Evolutionary conservation across 2,797 vertebrate genomes (phyloP), one percentile per base, ranked within the genome.

Genomic region (Delichon dasypus): DNA sequence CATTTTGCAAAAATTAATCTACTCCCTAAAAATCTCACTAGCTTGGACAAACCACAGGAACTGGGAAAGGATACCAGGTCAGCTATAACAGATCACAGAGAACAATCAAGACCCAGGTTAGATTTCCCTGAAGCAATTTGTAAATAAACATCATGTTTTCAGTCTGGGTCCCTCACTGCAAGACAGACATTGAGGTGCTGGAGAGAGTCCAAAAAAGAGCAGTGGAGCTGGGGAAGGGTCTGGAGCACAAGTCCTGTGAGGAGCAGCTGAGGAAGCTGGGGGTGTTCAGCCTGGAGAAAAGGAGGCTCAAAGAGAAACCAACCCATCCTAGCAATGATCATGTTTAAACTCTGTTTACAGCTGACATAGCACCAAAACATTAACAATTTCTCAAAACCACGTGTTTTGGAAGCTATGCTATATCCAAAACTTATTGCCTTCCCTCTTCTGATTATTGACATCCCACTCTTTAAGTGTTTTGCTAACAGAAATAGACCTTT

Each of bases 171-270:
- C 20, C 19, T 50, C 40, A 18, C 29, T 50, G 16, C 25, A 32
- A 22, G 38, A 51, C 11, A 6, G n/a, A 17, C 17, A 36, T 3
- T 20, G 54, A 72, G 44, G 27, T 11, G 25, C 32, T 77, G 50
- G 40, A 55, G 45, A 8, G 13, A 8, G 7, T 21, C 81, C 36
- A 44, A 5, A 73, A 40, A 34, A 45, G 29, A 6, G 30, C 23
- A 51, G 5, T 0, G 0, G 17, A 50, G 4, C 4, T 72, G 71
- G 20, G 19, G 44, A 51, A 72, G 29, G 19, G 22, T 62, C 48
- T 62, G 10, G 27, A 92, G 51, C 21, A 62, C 14, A 51, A 25
- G 18, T 16, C 42, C 5, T 15, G 5, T 26, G 34, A 68, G 32
- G 25, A 74, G 17, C 0, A 1, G 26, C n/a, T 72, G 48, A 62